Percentiles rank a stretch among this genome's conserved stretches.
phyloP scores from a whole-genome alignment of 2,888 invertebrate genomes.

The Sthenelais limicola region DNA sequence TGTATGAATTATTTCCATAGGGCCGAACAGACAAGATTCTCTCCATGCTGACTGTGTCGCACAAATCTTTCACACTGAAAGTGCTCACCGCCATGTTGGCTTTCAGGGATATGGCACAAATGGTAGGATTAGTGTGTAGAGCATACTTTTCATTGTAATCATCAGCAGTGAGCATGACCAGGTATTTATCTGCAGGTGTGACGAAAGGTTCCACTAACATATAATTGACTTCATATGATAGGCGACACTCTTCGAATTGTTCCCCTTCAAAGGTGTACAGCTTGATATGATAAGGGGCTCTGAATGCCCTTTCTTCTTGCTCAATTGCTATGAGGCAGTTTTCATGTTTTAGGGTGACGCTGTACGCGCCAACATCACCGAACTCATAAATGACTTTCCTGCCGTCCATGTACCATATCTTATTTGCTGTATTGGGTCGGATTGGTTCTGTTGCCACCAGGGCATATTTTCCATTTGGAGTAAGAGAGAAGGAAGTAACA shows the following conservation, averaged over 20 bases:
- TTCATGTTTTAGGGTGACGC: constrained; percentile 55
- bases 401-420: constrained; percentile 67
- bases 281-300: constrained; percentile 61
- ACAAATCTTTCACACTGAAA: constrained; percentile 63
- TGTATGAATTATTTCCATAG: constrained; percentile 54
- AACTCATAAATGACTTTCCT: constrained; percentile 66
- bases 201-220: constrained; percentile 63
- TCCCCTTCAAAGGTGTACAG: constrained; percentile 57
- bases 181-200: constrained; percentile 63
- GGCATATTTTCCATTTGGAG: constrained; percentile 63
- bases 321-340: constrained; percentile 59
- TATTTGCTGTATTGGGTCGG: constrained; percentile 59
- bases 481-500: constrained; percentile 62
- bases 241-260: constrained; percentile 55
- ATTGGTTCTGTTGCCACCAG: constrained; percentile 60
- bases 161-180: constrained; percentile 66
- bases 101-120: constrained; percentile 62
- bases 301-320: constrained; percentile 57
- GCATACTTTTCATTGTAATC: constrained; percentile 57
- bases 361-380: constrained; percentile 62
- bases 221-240: constrained; percentile 56
- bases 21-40: constrained; percentile 63
- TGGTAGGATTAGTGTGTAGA: constrained; percentile 60
- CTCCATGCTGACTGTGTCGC: constrained; percentile 58
- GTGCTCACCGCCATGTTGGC: constrained; percentile 51